Evolutionary conservation across 2,888 invertebrate species (phyloP), one percentile per base, ranked within the genome.

Genomic region (Amorpha juglandis): DNA sequence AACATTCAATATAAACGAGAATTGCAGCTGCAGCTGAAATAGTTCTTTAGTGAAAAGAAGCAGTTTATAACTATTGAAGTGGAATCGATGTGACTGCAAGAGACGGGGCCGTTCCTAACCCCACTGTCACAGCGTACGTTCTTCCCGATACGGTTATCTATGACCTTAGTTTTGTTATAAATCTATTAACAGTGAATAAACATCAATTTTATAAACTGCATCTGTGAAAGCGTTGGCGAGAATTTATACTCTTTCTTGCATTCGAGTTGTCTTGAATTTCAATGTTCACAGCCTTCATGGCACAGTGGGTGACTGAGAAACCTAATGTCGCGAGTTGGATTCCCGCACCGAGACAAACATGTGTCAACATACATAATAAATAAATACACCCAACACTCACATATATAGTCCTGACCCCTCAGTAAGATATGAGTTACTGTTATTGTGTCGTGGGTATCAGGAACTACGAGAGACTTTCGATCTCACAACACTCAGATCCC

Each of bases 21-120:
- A 66, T 63, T 70, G 70, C 70, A 70, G 68, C 67, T 65, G 48
- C 63, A 66, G 67, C 75, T 75, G 74, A 73, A 79, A 75, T 70
- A 72, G 71, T 77, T 78, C 73, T 48, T 64, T 63, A 66, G 70
- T 75, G 76, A 75, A 78, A 83, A 82, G 78, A 78, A 78, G 76
- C 80, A 77, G 79, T 84, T 81, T 81, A 74, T 77, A 81, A 79
- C 79, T 78, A 79, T 78, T 75, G 78, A 75, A 74, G 67, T 69
- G 75, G 70, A 79, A 80, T 75, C 70, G 75, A 77, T 73, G 77
- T 80, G 80, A 69, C 80, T 76, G 79, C 72, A 67, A 63, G 76
- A 73, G 82, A 80, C 12, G 38, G 12, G 16, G 68, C 73, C 70
- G 67, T 74, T 76, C 70, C 67, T 70, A 70, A 71, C 63, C 69